Evolutionary conservation across 1,140 invertebrate genomes (phyloP).

Genomic region (Dysdera silvatica): DNA sequence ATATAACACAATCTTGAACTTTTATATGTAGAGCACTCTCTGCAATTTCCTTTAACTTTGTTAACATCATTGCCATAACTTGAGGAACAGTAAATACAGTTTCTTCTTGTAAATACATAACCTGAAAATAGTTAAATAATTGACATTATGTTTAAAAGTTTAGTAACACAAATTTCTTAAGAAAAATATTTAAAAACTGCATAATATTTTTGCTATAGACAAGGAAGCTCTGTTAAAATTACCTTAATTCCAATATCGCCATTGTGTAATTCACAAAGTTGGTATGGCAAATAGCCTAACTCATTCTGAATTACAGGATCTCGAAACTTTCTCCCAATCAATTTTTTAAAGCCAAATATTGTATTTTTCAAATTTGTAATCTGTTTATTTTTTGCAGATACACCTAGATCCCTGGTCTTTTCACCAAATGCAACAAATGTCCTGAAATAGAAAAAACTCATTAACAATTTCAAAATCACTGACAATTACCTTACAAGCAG

Average conservation of each 20-base stretch:
- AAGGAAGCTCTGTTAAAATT: constrained; percentile 24
- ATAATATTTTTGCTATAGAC: neutral
- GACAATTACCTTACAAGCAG: neutral
- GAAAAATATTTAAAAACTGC: neutral
- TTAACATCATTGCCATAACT: constrained; percentile 92
- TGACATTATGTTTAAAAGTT: no score
- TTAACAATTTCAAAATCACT: neutral
- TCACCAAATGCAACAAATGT: constrained; percentile 90
- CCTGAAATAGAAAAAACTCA: constrained; percentile 5
- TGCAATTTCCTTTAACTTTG: constrained; percentile 89
- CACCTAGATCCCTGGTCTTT: constrained; percentile 84
- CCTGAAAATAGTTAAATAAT: constrained; percentile 19
- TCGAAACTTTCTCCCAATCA: constrained; percentile 63
- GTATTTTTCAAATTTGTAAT: constrained; percentile 97
- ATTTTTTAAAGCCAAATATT: constrained; percentile 81
- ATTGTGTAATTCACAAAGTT: constrained; percentile 58
- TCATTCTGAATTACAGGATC: constrained; percentile 81
- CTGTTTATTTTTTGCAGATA: constrained; percentile 92
- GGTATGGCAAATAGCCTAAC: constrained; percentile 64
- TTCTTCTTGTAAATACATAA: constrained; percentile 52
- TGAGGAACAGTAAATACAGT: constrained; percentile 87
- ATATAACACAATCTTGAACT: constrained; percentile 71
- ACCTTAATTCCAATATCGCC: constrained; percentile 69
- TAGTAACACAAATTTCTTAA: neutral
- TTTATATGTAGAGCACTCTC: constrained; percentile 56